Evolutionary conservation across 2,888 invertebrate species (phyloP).

Genomic region (Brachynemurus nebulosus): DNA sequence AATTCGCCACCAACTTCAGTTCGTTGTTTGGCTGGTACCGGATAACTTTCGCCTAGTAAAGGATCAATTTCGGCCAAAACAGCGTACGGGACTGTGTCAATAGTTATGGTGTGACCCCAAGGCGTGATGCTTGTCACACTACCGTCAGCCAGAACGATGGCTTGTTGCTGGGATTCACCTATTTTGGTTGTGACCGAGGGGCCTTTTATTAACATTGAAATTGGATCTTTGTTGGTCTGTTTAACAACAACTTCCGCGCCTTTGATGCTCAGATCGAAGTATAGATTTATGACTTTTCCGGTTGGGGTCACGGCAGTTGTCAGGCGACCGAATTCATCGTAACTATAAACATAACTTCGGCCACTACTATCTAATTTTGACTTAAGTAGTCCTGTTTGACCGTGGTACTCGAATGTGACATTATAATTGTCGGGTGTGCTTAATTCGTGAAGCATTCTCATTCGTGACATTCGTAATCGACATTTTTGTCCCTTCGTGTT

Average conservation of each 20-base stretch:
- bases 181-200: slow-evolving; percentile 69
- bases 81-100: slow-evolving; percentile 83
- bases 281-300: slow-evolving; percentile 78
- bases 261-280: slow-evolving; percentile 80
- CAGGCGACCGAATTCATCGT: slow-evolving; percentile 86
- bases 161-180: slow-evolving; percentile 71
- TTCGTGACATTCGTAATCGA: slow-evolving; percentile 77
- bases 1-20: slow-evolving; percentile 82
- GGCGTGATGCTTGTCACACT: slow-evolving; percentile 68
- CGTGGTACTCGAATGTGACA: slow-evolving; percentile 86
- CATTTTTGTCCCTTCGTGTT: slow-evolving; percentile 89
- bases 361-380: slow-evolving; percentile 83
- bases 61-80: slow-evolving; percentile 80
- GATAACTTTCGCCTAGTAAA: slow-evolving; percentile 78
- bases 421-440: slow-evolving; percentile 89
- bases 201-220: slow-evolving; percentile 77
- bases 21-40: slow-evolving; percentile 79
- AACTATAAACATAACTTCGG: slow-evolving; percentile 83
- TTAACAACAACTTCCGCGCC: slow-evolving; percentile 78
- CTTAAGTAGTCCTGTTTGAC: slow-evolving; percentile 75
- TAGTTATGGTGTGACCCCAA: slow-evolving; percentile 78
- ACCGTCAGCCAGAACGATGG: slow-evolving; percentile 67
- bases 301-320: slow-evolving; percentile 88
- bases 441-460: slow-evolving; percentile 81
- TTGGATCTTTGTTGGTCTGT: slow-evolving; percentile 68